Base-by-base conservation (phyloP, 1,140 invertebrate species). In the Agrypnia vestita region DNA sequence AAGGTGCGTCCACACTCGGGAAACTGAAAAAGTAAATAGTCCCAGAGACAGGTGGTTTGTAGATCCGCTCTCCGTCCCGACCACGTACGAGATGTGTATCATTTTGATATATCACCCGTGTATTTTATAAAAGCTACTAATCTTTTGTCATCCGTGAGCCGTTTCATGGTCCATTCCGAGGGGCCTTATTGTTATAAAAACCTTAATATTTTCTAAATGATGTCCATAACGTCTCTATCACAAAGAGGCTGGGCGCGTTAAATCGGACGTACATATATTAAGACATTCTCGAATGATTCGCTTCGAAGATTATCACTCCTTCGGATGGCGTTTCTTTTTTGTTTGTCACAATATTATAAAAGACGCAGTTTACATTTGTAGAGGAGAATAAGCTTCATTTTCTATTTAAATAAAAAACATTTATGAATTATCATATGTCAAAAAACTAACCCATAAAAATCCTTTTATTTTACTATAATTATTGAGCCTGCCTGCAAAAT, bases 111-210 rank as follows among this genome's bases (percentile, higher is more conserved):
- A 78, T 78, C 25, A 35, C 67, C 17, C 21, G 43, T 61, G 49
- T 78, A 46, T 69, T 64, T 46, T 78, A 59, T 78, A 78, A 78
- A 78, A 73, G 77, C 35, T 72, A 78, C 77, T 78, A 78, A 78
- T 78, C 77, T 64, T 59, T 78, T 78, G 77, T 78, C 67, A 78
- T 55, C 15, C 76, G 25, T 55, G 6, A 10, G 17, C 1, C 47
- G 10, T 73, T 25, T 21, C 15, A 25, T 51, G 69, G 49, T 35
- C 49, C 49, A n/a, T 25, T n/a, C n/a, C n/a, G 11, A 25, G 61
- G 61, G 19, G 35, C 61, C 25, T 12, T 53, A 53, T 53, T 53
- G 15, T 53, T 53, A 53, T 12, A 13, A 53, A 13, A 15, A 53
- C 1, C 12, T 53, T 53, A 12, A 69, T 49, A 12, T 46, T 69